Percentiles rank a stretch among this genome's conserved stretches.
Evolutionary conservation across 1,140 invertebrate genomes (phyloP).

Genomic region (Arion vulgaris): DNA sequence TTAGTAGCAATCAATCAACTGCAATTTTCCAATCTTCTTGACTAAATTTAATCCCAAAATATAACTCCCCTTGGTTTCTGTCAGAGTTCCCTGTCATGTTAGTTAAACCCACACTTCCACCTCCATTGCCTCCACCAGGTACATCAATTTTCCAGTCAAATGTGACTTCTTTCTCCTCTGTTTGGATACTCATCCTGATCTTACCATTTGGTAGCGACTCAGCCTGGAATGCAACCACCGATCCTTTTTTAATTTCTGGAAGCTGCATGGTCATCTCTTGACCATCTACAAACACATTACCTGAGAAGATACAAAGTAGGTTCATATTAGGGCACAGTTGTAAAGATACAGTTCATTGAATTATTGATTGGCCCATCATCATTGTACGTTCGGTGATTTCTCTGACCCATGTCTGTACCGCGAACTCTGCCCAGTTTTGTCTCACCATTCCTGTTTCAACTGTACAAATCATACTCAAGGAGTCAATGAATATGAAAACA

Average conservation of each 20-base stretch:
- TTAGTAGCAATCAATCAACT: slow-evolving; percentile 17
- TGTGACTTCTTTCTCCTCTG: slow-evolving; percentile 65
- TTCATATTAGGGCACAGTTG: no score
- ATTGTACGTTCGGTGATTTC: no score
- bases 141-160: slow-evolving; percentile 65
- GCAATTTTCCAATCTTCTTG: slow-evolving; percentile 40
- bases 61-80: neutral
- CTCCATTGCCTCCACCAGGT: neutral
- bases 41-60: slow-evolving; percentile 39
- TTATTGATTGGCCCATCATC: no score
- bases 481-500: no score
- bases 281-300: slow-evolving; percentile 66
- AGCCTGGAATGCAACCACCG: slow-evolving; percentile 62
- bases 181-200: slow-evolving; percentile 63
- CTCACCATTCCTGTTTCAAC: no score
- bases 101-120: neutral
- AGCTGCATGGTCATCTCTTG: slow-evolving; percentile 67
- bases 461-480: no score
- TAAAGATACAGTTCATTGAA: no score
- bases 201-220: slow-evolving; percentile 63
- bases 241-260: slow-evolving; percentile 62
- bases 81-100: neutral
- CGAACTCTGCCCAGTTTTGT: no score
- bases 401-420: no score
- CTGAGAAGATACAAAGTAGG: slow-evolving; percentile 51